These are phyloP conservation scores for Myotis yumanensis DNA, from an alignment of 2,113 vertebrate species.

Conservation along the genomic window DNA sequence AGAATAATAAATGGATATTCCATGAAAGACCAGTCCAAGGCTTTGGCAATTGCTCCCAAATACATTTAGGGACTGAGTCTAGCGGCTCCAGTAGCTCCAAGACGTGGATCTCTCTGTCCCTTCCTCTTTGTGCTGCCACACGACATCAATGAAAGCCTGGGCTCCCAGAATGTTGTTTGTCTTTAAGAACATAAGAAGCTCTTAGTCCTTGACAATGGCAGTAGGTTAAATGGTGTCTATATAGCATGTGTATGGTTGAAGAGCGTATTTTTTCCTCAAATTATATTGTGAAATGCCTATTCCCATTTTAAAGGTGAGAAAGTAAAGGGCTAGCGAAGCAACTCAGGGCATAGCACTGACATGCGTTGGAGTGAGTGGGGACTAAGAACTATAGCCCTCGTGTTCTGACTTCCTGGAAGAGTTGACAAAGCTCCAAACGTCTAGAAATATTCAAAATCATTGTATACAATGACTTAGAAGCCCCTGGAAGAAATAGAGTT, in stretches of 20 bases:
- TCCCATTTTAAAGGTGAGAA: constrained; percentile 17
- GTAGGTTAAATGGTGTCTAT: not conserved
- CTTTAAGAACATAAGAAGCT: not conserved
- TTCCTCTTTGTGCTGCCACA: not conserved
- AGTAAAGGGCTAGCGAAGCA: not conserved
- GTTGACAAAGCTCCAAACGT: not conserved
- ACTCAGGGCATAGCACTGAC: not conserved
- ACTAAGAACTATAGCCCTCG: not conserved
- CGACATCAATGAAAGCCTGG: not conserved
- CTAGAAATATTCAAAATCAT: not conserved
- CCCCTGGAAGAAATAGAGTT: not conserved
- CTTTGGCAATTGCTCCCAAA: not conserved
- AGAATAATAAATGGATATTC: not conserved
- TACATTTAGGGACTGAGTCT: not conserved
- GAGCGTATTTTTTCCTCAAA: not conserved
- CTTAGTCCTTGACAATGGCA: not conserved
- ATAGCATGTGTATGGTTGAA: not conserved
- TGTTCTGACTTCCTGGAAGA: not conserved
- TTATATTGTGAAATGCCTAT: not conserved
- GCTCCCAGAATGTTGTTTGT: not conserved
- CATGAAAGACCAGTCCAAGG: not conserved
- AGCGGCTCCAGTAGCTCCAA: not conserved
- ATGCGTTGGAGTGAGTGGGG: no score
- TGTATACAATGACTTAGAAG: not conserved
- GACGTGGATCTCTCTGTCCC: not conserved